Evolutionary conservation across 2,888 invertebrate genomes (phyloP).

Genomic region (Cyaniris semiargus): DNA sequence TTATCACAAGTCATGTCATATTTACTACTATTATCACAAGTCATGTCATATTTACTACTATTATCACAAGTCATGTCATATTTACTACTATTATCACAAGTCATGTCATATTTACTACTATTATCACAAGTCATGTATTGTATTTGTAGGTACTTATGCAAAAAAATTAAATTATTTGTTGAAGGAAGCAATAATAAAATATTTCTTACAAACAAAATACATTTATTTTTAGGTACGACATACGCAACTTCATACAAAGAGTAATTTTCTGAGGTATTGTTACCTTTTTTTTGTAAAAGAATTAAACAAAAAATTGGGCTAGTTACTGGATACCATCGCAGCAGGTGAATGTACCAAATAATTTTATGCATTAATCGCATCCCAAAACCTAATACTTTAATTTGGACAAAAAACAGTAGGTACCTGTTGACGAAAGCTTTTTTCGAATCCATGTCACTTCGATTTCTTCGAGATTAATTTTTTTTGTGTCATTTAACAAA

Average conservation of each 20-base stretch:
- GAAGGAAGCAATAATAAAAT: background rate
- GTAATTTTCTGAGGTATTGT: background rate
- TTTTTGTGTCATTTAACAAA: conserved; percentile 77
- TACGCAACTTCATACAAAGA: background rate
- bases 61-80: too few relatives aligned
- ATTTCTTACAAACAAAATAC: background rate
- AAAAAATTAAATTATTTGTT: background rate
- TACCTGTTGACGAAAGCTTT: conserved; percentile 72
- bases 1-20: too few relatives aligned
- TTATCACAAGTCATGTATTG: too few relatives aligned
- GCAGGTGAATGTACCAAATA: conserved; percentile 27
- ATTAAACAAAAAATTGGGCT: background rate
- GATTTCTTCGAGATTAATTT: conserved; percentile 79
- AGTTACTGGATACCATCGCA: conserved; percentile 21
- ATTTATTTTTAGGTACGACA: background rate
- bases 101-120: too few relatives aligned
- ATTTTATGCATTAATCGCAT: conserved; percentile 53
- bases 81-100: too few relatives aligned
- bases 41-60: too few relatives aligned
- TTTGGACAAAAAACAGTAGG: conserved; percentile 64
- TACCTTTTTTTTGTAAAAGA: background rate
- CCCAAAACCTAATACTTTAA: conserved; percentile 77
- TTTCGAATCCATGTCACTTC: conserved; percentile 74
- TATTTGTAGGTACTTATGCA: too few relatives aligned
- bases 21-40: too few relatives aligned